Evolutionary conservation across 2,888 invertebrate species (phyloP).

Genomic region (Molorchus minor): DNA sequence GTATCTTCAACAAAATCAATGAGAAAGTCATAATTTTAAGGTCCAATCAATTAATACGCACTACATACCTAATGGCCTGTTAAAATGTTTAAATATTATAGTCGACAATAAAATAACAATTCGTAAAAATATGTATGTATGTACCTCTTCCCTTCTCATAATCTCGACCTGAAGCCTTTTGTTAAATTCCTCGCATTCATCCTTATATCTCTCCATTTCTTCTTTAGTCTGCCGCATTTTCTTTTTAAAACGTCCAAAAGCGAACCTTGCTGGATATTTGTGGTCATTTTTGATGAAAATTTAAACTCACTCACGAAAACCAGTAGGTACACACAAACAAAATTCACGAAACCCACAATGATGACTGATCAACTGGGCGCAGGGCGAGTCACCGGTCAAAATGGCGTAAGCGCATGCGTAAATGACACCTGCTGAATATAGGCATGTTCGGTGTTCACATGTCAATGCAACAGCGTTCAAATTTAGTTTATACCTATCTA

Average conservation of each 20-base stretch:
- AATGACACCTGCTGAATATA: slow-evolving; percentile 50
- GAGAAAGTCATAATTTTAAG: no score
- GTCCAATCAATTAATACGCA: no score
- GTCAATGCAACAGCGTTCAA: no score
- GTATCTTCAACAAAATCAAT: no score
- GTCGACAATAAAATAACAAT: neutral
- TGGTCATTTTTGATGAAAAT: slow-evolving; percentile 73
- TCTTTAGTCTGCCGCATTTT: slow-evolving; percentile 99
- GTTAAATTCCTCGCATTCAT: slow-evolving; percentile 96
- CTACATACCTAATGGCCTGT: no score
- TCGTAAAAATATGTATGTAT: neutral
- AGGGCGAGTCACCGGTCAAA: slow-evolving; percentile 62
- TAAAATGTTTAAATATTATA: neutral
- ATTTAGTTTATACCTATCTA: no score
- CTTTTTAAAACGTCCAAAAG: slow-evolving; percentile 97
- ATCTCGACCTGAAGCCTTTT: slow-evolving; percentile 95
- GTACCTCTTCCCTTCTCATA: slow-evolving; percentile 97
- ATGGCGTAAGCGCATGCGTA: slow-evolving; percentile 59
- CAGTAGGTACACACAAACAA: slow-evolving; percentile 26
- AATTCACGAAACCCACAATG: slow-evolving; percentile 22
- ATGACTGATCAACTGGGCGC: slow-evolving; percentile 59
- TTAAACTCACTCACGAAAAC: slow-evolving; percentile 34
- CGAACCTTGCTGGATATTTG: slow-evolving; percentile 90
- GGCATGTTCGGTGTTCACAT: no score
- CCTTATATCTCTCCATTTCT: slow-evolving; percentile 98